A percentile compares a stretch with the other conserved stretches of the same genome.
These are phyloP conservation scores for Bombus ignitus DNA, from an alignment of 1,140 invertebrate genomes.

Conservation along the genomic window DNA sequence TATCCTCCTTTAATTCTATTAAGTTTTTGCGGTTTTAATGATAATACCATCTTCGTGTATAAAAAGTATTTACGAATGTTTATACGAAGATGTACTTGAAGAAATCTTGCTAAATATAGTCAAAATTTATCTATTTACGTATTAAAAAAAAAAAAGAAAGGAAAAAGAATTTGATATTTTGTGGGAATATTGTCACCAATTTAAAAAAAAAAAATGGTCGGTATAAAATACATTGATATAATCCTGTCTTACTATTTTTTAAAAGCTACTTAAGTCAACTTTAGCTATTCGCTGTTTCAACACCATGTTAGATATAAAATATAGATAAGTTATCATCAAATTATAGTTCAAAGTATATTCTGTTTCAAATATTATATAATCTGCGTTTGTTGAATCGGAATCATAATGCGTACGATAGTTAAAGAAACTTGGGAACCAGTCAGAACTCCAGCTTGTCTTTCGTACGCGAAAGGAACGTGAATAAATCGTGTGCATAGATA, in stretches of 20 bases:
- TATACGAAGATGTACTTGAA: not conserved
- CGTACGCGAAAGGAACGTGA: constrained; percentile 62
- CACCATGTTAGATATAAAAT: not conserved
- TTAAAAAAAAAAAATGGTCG: not conserved
- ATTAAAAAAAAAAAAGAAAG: not conserved
- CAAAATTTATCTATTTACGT: not conserved
- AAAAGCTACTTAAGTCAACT: not conserved
- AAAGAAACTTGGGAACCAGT: not conserved
- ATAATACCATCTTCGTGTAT: not conserved
- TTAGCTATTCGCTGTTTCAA: not conserved
- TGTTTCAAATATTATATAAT: not conserved
- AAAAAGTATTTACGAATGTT: not conserved
- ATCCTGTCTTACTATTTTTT: not conserved
- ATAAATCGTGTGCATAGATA: constrained; percentile 69
- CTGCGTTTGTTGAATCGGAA: not conserved
- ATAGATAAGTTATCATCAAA: not conserved
- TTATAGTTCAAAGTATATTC: not conserved
- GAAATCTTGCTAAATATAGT: not conserved
- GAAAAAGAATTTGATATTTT: not conserved
- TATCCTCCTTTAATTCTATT: not conserved
- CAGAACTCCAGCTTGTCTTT: constrained; percentile 47
- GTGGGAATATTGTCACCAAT: not conserved
- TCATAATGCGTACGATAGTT: not conserved
- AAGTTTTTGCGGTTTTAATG: too few species aligned
- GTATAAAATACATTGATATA: not conserved